Percentiles rank a stretch among this genome's conserved stretches.
Evolutionary conservation across 64 coral and sea anemone species (phyloP).

Genomic region (Montipora efflorescens): DNA sequence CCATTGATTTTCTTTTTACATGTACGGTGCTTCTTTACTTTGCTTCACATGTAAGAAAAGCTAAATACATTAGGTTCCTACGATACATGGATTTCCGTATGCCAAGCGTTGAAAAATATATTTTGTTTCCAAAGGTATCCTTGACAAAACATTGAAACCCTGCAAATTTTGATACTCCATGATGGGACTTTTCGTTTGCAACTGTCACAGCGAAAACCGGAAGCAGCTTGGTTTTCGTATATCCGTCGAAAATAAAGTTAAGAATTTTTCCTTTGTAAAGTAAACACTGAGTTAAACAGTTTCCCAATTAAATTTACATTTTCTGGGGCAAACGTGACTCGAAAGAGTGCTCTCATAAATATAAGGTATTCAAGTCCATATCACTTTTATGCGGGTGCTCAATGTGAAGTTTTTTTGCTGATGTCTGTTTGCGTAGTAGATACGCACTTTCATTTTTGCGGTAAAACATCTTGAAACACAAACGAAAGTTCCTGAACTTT

Average conservation of each 20-base stretch:
- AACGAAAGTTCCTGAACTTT: neutral
- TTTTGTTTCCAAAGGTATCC: no score
- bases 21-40: neutral
- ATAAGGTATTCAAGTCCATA: neutral
- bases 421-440: neutral
- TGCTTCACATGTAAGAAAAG: no score
- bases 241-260: neutral
- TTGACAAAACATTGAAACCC: neutral
- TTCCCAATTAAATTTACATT: neutral
- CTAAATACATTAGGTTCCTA: no score
- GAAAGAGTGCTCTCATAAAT: neutral
- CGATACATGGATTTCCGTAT: no score
- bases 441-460: neutral
- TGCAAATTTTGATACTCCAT: neutral
- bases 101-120: no score
- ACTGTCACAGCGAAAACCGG: neutral
- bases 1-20: neutral
- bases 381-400: neutral
- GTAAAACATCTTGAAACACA: slow-evolving; percentile 1
- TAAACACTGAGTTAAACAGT: neutral
- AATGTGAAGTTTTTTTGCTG: neutral
- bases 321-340: neutral
- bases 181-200: no score
- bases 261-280: neutral
- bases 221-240: neutral